Evolutionary conservation across 37 sponge, comb jelly and placozoan genomes (phyloP).

Genomic region (Axinella damicornis): DNA sequence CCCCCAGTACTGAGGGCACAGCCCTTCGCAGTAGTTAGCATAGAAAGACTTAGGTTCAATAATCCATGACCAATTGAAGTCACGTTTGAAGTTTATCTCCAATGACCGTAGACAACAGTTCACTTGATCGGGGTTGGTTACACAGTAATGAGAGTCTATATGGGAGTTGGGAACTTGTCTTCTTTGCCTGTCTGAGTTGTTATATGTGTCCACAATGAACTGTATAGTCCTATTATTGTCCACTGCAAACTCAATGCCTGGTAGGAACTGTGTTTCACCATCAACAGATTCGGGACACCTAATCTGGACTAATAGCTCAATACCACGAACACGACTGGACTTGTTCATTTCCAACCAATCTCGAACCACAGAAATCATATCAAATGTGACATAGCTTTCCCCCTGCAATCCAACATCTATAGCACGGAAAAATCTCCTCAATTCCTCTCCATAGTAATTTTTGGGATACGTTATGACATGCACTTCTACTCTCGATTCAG

Average conservation of each 20-base stretch:
- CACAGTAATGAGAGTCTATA: too few relatives aligned
- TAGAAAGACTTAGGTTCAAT: conserved; percentile 15
- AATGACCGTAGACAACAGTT: conserved; percentile 36
- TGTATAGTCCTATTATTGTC: too few relatives aligned
- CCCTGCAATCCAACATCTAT: not conserved
- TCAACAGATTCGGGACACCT: not conserved
- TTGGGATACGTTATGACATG: too few relatives aligned
- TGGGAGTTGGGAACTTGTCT: too few relatives aligned
- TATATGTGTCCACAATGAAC: too few relatives aligned
- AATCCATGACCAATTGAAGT: conserved; percentile 65
- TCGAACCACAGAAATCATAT: not conserved
- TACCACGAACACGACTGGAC: too few relatives aligned
- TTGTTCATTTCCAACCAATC: not conserved
- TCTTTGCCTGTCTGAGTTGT: too few relatives aligned
- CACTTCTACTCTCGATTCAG: too few relatives aligned
- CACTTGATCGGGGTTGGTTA: too few relatives aligned
- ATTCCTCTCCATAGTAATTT: not conserved
- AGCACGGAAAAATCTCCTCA: not conserved
- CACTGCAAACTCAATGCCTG: too few relatives aligned
- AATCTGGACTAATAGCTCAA: not conserved
- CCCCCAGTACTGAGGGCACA: conserved; percentile 44
- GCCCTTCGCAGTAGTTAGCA: conserved; percentile 66
- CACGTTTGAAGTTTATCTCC: conserved; percentile 40
- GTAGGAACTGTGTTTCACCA: too few relatives aligned
- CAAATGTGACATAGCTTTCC: not conserved